A percentile compares a stretch with the other conserved stretches of the same genome.
phyloP scores from a whole-genome alignment of 1,140 invertebrate species.

The Muscidifurax raptorellus region DNA sequence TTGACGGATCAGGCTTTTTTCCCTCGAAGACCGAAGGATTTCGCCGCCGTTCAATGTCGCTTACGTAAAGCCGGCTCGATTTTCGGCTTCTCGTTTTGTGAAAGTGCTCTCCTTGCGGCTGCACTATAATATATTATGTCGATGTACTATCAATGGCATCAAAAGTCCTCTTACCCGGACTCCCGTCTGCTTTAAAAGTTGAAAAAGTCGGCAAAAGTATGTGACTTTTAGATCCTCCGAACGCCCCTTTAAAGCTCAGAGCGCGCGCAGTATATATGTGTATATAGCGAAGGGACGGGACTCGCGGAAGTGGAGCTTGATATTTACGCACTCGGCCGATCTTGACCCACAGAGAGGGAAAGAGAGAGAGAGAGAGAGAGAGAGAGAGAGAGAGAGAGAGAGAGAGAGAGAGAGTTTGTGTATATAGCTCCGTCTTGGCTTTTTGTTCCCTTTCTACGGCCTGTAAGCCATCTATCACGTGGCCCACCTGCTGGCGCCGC shows the following conservation, averaged over 20 bases:
- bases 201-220: background rate
- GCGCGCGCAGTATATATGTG: background rate
- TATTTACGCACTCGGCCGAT: conserved; percentile 61
- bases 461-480: conserved; percentile 55
- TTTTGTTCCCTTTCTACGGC: conserved; percentile 32
- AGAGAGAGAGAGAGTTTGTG: conserved; percentile 45
- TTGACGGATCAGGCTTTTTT: conserved; percentile 10
- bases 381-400: conserved; percentile 45
- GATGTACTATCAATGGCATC: background rate
- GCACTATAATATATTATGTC: too few relatives aligned
- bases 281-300: background rate
- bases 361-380: conserved; percentile 41
- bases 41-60: background rate
- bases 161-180: too few relatives aligned
- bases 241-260: background rate
- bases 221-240: background rate
- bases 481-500: conserved; percentile 56
- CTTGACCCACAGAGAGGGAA: conserved; percentile 59
- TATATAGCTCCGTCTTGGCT: background rate
- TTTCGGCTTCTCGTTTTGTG: background rate
- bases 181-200: background rate
- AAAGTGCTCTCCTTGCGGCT: background rate
- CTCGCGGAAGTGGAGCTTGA: conserved; percentile 57
- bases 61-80: background rate
- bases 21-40: background rate